Evolutionary conservation across 2,113 vertebrate genomes (phyloP).

Genomic region (Chionomys nivalis): DNA sequence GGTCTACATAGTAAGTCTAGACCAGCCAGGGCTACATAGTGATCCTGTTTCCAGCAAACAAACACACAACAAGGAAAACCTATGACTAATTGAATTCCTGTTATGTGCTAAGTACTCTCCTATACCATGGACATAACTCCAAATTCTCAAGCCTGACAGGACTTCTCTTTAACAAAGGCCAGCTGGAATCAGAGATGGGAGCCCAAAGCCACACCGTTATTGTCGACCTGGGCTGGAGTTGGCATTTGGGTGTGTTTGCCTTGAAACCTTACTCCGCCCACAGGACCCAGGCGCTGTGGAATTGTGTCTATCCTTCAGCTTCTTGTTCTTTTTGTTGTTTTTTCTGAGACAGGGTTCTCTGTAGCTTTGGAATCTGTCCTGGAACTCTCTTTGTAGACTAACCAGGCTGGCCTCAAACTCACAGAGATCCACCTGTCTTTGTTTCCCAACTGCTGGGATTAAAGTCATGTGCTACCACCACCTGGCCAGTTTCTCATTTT

Average conservation of each 20-base stretch:
- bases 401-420: no score
- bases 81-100: neutral
- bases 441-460: no score
- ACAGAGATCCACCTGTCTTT: no score
- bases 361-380: no score
- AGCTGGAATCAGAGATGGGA: neutral
- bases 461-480: no score
- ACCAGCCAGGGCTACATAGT: neutral
- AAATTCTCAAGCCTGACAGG: neutral
- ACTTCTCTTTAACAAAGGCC: neutral
- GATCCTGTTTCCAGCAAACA: neutral
- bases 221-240: neutral
- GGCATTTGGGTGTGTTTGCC: neutral
- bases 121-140: neutral
- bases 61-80: neutral
- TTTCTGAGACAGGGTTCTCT: no score
- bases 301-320: neutral
- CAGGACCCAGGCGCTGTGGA: no score
- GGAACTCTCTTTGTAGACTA: no score
- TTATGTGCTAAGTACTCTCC: neutral
- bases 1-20: neutral
- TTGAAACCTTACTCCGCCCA: neutral
- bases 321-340: no score
- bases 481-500: neutral
- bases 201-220: neutral